A percentile compares a stretch with the other conserved stretches of the same genome.
Conservation (phyloP, 2,888 invertebrate genomes). For the Biston stratarius region DNA sequence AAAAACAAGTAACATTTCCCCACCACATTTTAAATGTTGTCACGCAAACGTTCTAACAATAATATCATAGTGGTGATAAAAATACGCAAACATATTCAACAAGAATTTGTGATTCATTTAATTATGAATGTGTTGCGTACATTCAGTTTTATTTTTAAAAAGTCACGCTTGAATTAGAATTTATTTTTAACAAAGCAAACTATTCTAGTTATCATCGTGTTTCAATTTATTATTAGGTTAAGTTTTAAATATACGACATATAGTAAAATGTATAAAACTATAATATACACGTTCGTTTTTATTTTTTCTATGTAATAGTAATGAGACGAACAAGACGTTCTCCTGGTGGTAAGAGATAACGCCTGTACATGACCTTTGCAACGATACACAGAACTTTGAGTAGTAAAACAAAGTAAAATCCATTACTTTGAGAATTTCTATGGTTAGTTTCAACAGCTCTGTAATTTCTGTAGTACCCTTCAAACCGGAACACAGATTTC, state of each 20-base stretch:
- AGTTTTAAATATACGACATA: not conserved
- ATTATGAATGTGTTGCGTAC: slow-evolving; percentile 14
- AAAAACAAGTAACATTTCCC: not conserved
- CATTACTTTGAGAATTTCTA: too few relatives aligned
- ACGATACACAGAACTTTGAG: too few relatives aligned
- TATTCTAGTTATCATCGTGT: not conserved
- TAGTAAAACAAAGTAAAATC: too few relatives aligned
- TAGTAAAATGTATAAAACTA: too few relatives aligned
- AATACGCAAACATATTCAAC: slow-evolving; percentile 29
- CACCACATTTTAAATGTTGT: not conserved
- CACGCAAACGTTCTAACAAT: slow-evolving; percentile 2
- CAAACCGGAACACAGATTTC: too few relatives aligned
- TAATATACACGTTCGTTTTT: too few relatives aligned
- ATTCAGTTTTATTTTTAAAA: not conserved
- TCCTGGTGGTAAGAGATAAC: too few relatives aligned
- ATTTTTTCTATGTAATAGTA: too few relatives aligned
- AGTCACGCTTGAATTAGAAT: not conserved
- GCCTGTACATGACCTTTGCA: too few relatives aligned
- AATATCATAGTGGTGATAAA: slow-evolving; percentile 14
- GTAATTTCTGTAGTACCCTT: too few relatives aligned
- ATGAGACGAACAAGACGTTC: too few relatives aligned
- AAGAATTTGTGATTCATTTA: slow-evolving; percentile 22
- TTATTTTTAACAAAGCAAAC: not conserved
- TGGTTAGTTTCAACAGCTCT: too few relatives aligned
- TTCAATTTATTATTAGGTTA: not conserved